Conservation (phyloP, 23 tunicate genomes). For the Halocynthia aurantium region DNA sequence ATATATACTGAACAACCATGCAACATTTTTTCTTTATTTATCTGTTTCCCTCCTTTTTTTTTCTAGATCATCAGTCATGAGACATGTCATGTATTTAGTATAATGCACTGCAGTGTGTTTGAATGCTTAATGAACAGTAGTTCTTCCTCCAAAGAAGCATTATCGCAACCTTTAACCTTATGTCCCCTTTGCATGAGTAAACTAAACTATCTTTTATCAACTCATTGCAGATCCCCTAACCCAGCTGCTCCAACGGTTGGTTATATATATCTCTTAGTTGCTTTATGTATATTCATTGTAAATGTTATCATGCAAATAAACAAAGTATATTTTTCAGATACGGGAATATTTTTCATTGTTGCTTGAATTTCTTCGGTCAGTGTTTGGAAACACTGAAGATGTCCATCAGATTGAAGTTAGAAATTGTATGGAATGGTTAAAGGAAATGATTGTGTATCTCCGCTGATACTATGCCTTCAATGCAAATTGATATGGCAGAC, state of each 20-base stretch:
- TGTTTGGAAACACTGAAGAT: background rate
- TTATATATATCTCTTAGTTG: background rate
- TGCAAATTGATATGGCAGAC: no score
- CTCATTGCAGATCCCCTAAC: no score
- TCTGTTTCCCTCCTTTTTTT: background rate
- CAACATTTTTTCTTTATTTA: background rate
- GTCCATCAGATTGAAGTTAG: background rate
- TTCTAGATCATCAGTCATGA: slow-evolving; percentile 61
- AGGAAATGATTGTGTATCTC: background rate
- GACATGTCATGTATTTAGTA: slow-evolving; percentile 73
- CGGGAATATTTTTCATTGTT: background rate
- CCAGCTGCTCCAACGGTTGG: background rate
- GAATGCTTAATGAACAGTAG: slow-evolving; percentile 74
- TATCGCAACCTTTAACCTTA: slow-evolving; percentile 49
- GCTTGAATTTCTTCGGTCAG: background rate
- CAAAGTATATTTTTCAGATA: background rate
- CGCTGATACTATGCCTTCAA: no score
- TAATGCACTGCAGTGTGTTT: slow-evolving; percentile 50
- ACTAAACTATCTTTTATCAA: slow-evolving; percentile 19
- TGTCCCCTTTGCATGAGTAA: slow-evolving; percentile 75
- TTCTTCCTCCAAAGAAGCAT: slow-evolving; percentile 49
- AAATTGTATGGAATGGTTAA: background rate
- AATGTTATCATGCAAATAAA: background rate
- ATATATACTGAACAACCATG: background rate
- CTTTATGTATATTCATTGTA: background rate